Percentiles rank a stretch among this genome's conserved stretches.
These are phyloP conservation scores for Darevskia mixta DNA, from an alignment of 2,797 vertebrate genomes.

Conservation along the genomic window DNA sequence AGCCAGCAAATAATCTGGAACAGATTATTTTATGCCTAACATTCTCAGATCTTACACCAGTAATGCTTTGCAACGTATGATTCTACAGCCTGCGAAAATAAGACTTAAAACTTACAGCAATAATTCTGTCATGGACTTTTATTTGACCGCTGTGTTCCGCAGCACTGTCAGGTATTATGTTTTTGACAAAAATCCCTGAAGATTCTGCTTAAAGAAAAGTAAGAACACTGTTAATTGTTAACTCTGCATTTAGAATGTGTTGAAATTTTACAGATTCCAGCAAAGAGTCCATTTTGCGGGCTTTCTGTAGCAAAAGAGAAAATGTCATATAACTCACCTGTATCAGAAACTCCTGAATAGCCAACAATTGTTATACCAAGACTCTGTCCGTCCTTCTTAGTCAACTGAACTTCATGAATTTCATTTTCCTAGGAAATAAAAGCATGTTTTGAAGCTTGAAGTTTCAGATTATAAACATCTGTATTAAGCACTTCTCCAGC, in stretches of 20 bases:
- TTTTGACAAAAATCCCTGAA: slow-evolving; percentile 94
- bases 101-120: slow-evolving; percentile 85
- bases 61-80: background rate
- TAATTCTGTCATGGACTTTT: slow-evolving; percentile 89
- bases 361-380: slow-evolving; percentile 96
- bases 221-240: slow-evolving; percentile 20
- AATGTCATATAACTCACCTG: slow-evolving; percentile 79
- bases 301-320: background rate
- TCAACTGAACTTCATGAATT: slow-evolving; percentile 88
- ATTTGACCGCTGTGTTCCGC: slow-evolving; percentile 92
- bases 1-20: background rate
- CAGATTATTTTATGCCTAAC: background rate
- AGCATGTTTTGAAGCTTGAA: background rate
- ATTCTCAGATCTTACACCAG: too few relatives aligned
- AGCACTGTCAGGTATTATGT: slow-evolving; percentile 90
- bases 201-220: slow-evolving; percentile 80
- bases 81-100: background rate
- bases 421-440: slow-evolving; percentile 68
- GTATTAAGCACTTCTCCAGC: background rate
- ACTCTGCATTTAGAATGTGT: background rate
- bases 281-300: background rate
- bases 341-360: slow-evolving; percentile 82
- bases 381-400: slow-evolving; percentile 91
- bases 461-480: background rate
- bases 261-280: background rate